Conservation (phyloP, 2,113 vertebrate species). For the Furnarius figulus region DNA sequence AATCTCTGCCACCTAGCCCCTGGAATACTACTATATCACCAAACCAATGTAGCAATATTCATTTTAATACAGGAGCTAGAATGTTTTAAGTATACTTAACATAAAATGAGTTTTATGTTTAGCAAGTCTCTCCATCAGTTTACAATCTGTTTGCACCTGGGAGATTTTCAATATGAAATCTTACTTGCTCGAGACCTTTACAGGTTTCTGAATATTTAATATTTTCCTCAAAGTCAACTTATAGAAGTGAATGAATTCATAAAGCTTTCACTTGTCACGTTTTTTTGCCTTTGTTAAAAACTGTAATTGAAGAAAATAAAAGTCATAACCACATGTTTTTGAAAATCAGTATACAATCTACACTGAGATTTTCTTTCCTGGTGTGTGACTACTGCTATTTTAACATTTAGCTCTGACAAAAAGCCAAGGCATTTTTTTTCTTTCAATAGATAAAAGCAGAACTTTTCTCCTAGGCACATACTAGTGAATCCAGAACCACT, state of each 20-base stretch:
- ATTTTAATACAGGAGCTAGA: not conserved
- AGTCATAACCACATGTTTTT: not conserved
- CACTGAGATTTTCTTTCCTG: not conserved
- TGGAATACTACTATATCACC: not conserved
- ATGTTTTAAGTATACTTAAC: not conserved
- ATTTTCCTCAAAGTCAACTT: not conserved
- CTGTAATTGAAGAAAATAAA: not conserved
- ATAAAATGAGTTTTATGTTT: not conserved
- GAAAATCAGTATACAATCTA: not conserved
- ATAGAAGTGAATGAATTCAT: not conserved
- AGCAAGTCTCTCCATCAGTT: not conserved
- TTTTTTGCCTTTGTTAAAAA: not conserved
- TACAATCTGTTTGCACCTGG: not conserved
- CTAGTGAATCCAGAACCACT: not conserved
- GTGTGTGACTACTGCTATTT: not conserved
- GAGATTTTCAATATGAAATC: not conserved
- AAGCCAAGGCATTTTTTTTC: not conserved
- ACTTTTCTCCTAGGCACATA: not conserved
- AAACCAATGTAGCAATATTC: not conserved
- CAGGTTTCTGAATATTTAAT: not conserved
- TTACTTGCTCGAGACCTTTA: not conserved
- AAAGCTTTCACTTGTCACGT: not conserved
- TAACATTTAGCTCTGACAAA: not conserved
- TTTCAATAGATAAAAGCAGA: not conserved
- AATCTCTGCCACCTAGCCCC: not conserved